phyloP scores from a whole-genome alignment of 1,140 invertebrate genomes.

The Conopomorpha cramerella region DNA sequence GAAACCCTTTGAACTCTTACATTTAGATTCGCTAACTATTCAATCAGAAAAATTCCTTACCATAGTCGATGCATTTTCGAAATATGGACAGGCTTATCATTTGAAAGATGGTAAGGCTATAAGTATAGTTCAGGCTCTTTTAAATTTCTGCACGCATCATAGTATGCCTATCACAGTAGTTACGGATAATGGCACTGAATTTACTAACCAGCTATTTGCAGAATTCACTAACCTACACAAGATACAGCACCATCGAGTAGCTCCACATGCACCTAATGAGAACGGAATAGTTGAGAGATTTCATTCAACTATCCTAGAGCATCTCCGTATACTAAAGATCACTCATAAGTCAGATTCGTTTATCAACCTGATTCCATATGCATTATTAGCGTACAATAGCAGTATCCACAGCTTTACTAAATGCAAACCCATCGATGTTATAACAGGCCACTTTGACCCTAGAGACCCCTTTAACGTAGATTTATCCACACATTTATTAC shows the following conservation, averaged over 20 bases:
- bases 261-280: not conserved
- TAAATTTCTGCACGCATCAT: slow-evolving; percentile 3
- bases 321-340: not conserved
- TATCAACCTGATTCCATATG: not conserved
- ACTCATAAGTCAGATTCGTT: not conserved
- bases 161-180: slow-evolving; percentile 7
- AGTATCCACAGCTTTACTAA: too few species aligned
- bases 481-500: slow-evolving; percentile 6
- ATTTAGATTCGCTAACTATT: not conserved
- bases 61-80: not conserved
- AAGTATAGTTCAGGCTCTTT: not conserved
- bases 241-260: slow-evolving; percentile 5
- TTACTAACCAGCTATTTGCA: slow-evolving; percentile 5
- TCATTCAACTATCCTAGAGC: too few species aligned
- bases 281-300: too few species aligned
- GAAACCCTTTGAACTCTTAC: slow-evolving; percentile 3
- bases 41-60: not conserved
- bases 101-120: slow-evolving; percentile 9
- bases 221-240: slow-evolving; percentile 3
- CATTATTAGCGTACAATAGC: not conserved
- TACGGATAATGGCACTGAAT: slow-evolving; percentile 7
- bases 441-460: not conserved
- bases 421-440: not conserved
- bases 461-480: slow-evolving; percentile 1
- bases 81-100: slow-evolving; percentile 10